Evolutionary conservation across 2,113 vertebrate species (phyloP), one percentile per base, ranked within the genome.

Genomic region (Rhynchomys soricoides): DNA sequence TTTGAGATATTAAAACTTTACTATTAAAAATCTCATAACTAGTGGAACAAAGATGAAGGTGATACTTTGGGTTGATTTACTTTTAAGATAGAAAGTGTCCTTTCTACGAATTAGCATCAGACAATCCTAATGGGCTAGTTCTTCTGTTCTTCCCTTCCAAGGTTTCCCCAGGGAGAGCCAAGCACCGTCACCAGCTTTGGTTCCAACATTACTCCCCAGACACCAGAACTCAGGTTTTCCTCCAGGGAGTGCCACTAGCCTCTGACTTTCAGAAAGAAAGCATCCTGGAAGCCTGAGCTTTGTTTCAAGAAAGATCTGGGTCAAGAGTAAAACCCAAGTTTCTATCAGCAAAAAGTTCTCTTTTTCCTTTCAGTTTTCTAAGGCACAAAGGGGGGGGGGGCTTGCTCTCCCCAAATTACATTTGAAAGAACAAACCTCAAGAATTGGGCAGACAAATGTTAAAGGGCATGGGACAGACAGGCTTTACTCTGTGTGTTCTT

Each of bases 311-410:
- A 92, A 90, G 66, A 91, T 86, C 68, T 93, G 79, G 75, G 21
- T 91, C 43, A 96, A 92, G 81, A 94, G 71, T 90, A 70, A 94
- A 96, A 93, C 50, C 62, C 48, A 79, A 64, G 59, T 89, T 94
- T 90, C 48, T n/a, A 85, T 64, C 40, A 86, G 45, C 52, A 68
- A 86, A 94, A 83, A 78, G 57, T 22, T 74, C 57, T 59, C 45
- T 95, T 97, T 87, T 73, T 91, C 7, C 43, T 85, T 86, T 85
- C 57, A 86, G 78, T 78, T 90, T 95, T 82, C 40, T 52, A 37
- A n/a, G 43, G 3, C 2, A 88, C 79, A 48, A 71, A 52, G 24
- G 45, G 37, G 24, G 62, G 11, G 31, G 29, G 87, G 93, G 70
- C 48, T 87, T 66, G 19, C n/a, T n/a, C 85, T 81, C 34, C 93